Conservation (phyloP, 2,113 vertebrate genomes). For the Ctenodactylus gundi region DNA sequence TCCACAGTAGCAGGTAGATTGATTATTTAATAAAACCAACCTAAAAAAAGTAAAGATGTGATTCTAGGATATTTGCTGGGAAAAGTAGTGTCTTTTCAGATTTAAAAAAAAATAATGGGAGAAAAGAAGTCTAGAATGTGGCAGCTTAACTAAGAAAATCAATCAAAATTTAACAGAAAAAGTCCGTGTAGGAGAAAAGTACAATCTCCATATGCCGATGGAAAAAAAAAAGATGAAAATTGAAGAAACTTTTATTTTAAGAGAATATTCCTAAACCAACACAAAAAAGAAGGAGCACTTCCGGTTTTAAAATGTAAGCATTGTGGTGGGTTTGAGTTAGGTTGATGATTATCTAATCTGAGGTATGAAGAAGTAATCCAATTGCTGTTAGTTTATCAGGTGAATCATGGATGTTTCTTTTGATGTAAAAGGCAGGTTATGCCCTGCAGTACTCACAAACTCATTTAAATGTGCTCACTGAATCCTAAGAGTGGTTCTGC, state of each 20-base stretch:
- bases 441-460: no score
- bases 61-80: not conserved
- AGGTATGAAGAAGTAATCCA: not conserved
- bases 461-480: conserved; percentile 77
- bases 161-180: not conserved
- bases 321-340: not conserved
- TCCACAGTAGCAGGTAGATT: not conserved
- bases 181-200: not conserved
- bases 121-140: no score
- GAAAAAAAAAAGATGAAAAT: not conserved
- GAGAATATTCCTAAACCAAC: not conserved
- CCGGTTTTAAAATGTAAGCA: not conserved
- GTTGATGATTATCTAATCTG: not conserved
- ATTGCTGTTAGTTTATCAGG: not conserved
- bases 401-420: not conserved
- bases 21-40: not conserved
- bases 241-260: not conserved
- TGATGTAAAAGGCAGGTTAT: not conserved
- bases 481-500: conserved; percentile 77
- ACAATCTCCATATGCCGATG: not conserved
- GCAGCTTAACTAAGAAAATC: not conserved
- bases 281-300: not conserved
- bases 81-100: not conserved
- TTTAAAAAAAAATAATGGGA: no score
- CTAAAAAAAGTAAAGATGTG: not conserved